These are phyloP conservation scores for Tuta absoluta DNA, from an alignment of 2,888 invertebrate genomes.

Conservation along the genomic window DNA sequence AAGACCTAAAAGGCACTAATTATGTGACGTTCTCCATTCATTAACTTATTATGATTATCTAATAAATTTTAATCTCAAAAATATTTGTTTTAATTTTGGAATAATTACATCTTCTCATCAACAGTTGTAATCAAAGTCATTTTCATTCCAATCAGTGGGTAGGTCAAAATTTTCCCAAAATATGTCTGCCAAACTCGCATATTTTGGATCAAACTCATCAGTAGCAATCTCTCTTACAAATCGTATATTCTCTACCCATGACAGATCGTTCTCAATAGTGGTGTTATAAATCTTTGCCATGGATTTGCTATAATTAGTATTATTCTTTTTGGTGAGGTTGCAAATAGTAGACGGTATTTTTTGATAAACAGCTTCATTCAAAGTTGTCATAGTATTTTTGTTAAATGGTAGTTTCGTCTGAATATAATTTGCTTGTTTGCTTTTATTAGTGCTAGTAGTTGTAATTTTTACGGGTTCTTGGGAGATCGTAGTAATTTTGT, in stretches of 20 bases:
- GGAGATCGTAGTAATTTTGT: neutral
- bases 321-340: neutral
- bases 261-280: constrained; percentile 44
- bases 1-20: neutral
- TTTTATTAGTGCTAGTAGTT: neutral
- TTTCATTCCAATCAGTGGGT: constrained; percentile 50
- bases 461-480: neutral
- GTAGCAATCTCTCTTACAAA: constrained; percentile 54
- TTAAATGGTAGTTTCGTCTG: neutral
- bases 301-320: neutral
- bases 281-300: constrained; percentile 27
- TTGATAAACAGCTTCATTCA: neutral
- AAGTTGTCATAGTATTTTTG: neutral
- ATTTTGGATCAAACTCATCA: constrained; percentile 49
- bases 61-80: constrained; percentile 22
- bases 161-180: constrained; percentile 61
- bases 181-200: constrained; percentile 39
- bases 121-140: constrained; percentile 39
- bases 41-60: constrained; percentile 22
- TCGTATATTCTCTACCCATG: constrained; percentile 63
- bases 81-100: constrained; percentile 13
- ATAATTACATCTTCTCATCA: neutral
- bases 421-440: neutral
- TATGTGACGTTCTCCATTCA: constrained; percentile 31
- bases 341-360: neutral